Evolutionary conservation across 2,113 vertebrate species (phyloP), one percentile per base, ranked within the genome.

Genomic region (Rana temporaria): DNA sequence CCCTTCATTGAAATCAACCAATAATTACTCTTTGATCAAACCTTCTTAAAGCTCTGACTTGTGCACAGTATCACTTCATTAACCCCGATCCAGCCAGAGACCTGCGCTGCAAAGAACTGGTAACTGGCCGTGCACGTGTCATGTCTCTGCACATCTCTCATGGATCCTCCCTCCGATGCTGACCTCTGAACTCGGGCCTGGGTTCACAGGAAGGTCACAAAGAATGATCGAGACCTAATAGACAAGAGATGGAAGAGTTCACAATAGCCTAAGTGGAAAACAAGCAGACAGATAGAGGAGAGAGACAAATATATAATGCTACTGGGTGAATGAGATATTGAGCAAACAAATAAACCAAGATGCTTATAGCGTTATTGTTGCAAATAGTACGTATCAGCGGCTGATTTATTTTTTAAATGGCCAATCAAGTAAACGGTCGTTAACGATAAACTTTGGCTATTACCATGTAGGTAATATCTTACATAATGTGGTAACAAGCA

Each of bases 71-170:
- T 32, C 16, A 24, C 22, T 24, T 52, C 32, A 24, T 83, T 83
- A 76, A 83, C 81, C 63, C 71, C 53, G 67, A 20, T 15, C 30
- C 64, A 20, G 30, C 71, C 72, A 59, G 71, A 18, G 32, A 60
- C 55, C 18, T 42, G n/a, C 8, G 12, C 18, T n/a, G 69, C 26
- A 64, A 30, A 74, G 48, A 66, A 48, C 56, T 62, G n/a, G 60
- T 42, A 53, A 74, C 48, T 82, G 63, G 81, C 71, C 24, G 63
- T 70, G 78, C 72, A 63, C 81, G 81, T 83, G 81, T 83, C 81
- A 59, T 30, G 64, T 76, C 81, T 82, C 26, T 78, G 48, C 52
- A 16, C 63, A 42, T 66, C 76, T 78, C 55, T 56, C 30, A 53
- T n/a, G 30, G n/a, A 34, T 63, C 67, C 75, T 67, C 75, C 60